Conservation (phyloP, 2,797 vertebrate genomes). For the Enteromius unitaeniatus region DNA sequence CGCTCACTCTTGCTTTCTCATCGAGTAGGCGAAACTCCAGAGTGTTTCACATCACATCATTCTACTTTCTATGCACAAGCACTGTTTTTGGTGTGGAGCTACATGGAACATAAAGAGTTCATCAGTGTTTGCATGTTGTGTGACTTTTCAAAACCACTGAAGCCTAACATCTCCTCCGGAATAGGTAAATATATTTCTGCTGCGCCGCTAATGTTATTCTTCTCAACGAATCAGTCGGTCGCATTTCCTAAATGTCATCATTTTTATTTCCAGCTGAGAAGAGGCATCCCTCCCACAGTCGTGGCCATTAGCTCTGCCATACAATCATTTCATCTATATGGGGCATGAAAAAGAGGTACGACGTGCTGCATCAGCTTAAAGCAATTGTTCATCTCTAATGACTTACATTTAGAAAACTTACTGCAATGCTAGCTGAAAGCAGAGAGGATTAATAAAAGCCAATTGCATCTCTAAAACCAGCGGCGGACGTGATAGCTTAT, state of each 20-base stretch:
- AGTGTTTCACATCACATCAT: constrained; percentile 39
- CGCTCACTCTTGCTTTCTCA: constrained; percentile 23
- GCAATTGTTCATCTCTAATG: constrained; percentile 61
- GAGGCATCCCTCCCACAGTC: constrained; percentile 42
- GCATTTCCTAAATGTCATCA: constrained; percentile 57
- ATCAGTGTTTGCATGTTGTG: constrained; percentile 30
- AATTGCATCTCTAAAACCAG: constrained; percentile 47
- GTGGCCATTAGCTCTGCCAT: constrained; percentile 55
- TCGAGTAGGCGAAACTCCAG: constrained; percentile 11
- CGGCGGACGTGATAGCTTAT: constrained; percentile 46
- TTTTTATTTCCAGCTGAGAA: constrained; percentile 58
- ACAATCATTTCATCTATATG: constrained; percentile 60
- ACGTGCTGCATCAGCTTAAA: constrained; percentile 54
- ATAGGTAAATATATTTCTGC: constrained; percentile 56
- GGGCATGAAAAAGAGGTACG: constrained; percentile 48
- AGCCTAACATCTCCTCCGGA: constrained; percentile 45
- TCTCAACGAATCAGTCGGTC: constrained; percentile 37
- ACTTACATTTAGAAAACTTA: constrained; percentile 57
- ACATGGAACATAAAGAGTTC: constrained; percentile 34
- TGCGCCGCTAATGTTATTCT: constrained; percentile 51
- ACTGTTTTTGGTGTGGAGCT: constrained; percentile 35
- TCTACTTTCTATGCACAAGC: constrained; percentile 32
- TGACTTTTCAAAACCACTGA: constrained; percentile 49
- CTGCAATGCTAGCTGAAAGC: constrained; percentile 39
- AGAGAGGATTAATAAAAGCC: constrained; percentile 61